phyloP scores from a whole-genome alignment of 1,140 invertebrate genomes.

The Tribolium madens region DNA sequence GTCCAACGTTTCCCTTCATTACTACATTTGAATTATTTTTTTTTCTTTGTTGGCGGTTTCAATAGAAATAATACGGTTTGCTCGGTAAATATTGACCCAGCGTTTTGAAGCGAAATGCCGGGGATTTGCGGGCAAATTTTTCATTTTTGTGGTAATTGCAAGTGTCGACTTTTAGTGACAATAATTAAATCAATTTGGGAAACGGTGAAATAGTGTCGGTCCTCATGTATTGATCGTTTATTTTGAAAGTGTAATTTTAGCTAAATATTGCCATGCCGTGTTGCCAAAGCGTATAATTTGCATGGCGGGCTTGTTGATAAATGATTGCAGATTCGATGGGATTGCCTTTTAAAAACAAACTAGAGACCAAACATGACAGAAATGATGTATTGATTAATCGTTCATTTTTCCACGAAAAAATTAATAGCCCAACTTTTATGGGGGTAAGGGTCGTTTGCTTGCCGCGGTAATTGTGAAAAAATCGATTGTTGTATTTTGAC shows the following conservation, averaged over 20 bases:
- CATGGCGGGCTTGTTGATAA: constrained; percentile 22
- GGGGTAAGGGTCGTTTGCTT: constrained; percentile 10
- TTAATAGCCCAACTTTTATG: constrained; percentile 12
- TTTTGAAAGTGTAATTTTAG: constrained; percentile 32
- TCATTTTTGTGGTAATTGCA: constrained; percentile 1
- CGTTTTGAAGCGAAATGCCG: constrained; percentile 2
- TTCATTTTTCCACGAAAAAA: constrained; percentile 10
- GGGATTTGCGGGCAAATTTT: background rate
- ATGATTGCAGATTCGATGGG: constrained; percentile 18
- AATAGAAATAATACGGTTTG: constrained; percentile 35
- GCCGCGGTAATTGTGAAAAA: background rate
- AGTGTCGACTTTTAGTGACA: background rate
- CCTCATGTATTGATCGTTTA: constrained; percentile 12
- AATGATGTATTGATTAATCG: constrained; percentile 27
- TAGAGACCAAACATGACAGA: constrained; percentile 15
- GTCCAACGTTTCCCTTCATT: background rate
- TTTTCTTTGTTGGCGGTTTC: constrained; percentile 24
- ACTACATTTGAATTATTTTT: constrained; percentile 23
- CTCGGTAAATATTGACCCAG: constrained; percentile 11
- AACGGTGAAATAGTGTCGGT: background rate
- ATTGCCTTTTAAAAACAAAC: constrained; percentile 23
- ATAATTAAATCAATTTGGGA: constrained; percentile 20
- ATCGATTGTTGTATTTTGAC: constrained; percentile 10
- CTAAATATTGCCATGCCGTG: constrained; percentile 8
- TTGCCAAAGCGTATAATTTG: constrained; percentile 19